Percentiles rank a stretch among this genome's conserved stretches.
These are phyloP conservation scores for Glaucidium brasilianum DNA, from an alignment of 2,113 vertebrate genomes.

Conservation along the genomic window DNA sequence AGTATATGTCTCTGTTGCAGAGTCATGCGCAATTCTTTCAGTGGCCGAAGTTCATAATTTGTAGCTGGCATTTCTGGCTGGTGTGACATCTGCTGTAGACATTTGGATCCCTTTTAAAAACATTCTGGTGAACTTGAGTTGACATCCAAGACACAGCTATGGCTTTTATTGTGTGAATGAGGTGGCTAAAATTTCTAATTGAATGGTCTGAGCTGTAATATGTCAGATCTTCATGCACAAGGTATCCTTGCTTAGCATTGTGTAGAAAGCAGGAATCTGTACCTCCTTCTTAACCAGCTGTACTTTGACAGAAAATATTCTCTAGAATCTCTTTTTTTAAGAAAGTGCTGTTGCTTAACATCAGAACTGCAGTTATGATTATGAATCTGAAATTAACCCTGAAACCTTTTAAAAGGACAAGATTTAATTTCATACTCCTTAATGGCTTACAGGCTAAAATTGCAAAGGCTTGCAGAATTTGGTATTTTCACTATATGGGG, in stretches of 20 bases:
- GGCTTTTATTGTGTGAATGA: background rate
- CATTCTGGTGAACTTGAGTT: background rate
- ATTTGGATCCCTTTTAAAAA: background rate
- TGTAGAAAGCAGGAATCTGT: background rate
- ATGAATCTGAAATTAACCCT: background rate
- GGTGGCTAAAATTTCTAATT: background rate
- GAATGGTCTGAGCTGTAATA: background rate
- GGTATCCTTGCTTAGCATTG: background rate
- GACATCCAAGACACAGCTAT: background rate
- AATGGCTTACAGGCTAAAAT: background rate
- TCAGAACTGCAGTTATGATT: background rate
- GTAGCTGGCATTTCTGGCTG: background rate
- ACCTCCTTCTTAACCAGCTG: background rate
- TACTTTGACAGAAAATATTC: background rate
- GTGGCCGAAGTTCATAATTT: background rate
- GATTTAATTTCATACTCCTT: background rate
- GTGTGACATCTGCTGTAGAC: background rate
- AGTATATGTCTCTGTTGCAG: background rate
- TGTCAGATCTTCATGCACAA: background rate
- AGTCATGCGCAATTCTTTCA: background rate
- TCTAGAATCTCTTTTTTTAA: background rate
- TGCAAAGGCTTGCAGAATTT: background rate
- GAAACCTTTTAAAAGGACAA: background rate
- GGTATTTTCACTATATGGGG: background rate
- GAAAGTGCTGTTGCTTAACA: background rate